Conservation (phyloP, 2,113 vertebrate genomes). For the Eretmodus cyanostictus region DNA sequence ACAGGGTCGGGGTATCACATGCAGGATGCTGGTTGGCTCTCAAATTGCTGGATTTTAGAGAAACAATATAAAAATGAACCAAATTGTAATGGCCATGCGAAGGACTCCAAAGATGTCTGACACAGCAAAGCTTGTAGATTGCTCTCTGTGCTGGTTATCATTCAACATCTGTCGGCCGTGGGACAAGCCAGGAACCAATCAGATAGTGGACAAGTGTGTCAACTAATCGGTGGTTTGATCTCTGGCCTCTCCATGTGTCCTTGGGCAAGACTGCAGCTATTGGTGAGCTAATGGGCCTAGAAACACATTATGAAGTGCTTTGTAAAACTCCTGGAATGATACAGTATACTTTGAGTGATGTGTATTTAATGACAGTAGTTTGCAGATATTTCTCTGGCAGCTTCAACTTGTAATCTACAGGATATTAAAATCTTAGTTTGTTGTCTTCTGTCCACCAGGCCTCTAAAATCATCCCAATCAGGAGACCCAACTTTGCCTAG, state of each 20-base stretch:
- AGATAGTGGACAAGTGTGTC: not conserved
- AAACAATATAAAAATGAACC: not conserved
- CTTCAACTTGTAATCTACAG: not conserved
- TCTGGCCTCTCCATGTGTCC: not conserved
- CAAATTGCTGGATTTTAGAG: not conserved
- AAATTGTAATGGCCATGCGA: not conserved
- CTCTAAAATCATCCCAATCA: not conserved
- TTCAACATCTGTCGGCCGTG: accelerated
- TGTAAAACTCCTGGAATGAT: not conserved
- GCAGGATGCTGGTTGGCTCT: not conserved
- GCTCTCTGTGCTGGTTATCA: not conserved
- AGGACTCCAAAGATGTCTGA: not conserved
- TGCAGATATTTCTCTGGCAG: not conserved
- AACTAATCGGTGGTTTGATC: not conserved
- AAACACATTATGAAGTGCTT: not conserved
- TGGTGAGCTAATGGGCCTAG: not conserved
- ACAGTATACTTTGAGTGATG: not conserved
- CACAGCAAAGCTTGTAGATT: not conserved
- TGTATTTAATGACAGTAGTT: not conserved
- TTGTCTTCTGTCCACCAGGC: not conserved
- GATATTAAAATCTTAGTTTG: not conserved
- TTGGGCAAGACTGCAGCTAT: not conserved
- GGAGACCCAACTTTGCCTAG: not conserved
- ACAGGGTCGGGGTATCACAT: not conserved
- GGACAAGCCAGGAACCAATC: not conserved